Base-by-base conservation (phyloP, 2,888 invertebrate genomes). In the Tachina fera region DNA sequence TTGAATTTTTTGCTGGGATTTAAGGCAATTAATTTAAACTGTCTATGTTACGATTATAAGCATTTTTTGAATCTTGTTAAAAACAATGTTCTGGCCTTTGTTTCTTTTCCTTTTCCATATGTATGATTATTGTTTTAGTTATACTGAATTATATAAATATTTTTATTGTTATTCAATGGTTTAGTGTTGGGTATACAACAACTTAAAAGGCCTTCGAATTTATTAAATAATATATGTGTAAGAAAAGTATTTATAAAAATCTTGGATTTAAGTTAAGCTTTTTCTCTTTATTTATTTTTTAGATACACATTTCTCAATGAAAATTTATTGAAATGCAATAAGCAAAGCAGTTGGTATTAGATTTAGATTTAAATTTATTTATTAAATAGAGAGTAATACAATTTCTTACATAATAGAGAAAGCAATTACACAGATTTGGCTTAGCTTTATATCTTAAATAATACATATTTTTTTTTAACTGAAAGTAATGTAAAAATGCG, bases 41-140 rank as follows among this genome's bases (percentile, higher is more conserved):
- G 76, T 53, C 72, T 80, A 84, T 84, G 80, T 77, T 81, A 84
- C 81, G 80, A n/a, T n/a, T n/a, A n/a, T n/a, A n/a, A 77, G 80
- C 76, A 19, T 67, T 67, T 81, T 84, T 77, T 80, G 76, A 76
- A 81, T 77, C 84, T 84, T 45, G 71, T 60, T 41, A 16, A 56
- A 19, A 84, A 81, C 47, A 67, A 51, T 77, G 53, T 58, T 71
- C 51, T 56, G 43, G 41, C 19, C 67, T 31, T n/a, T 22, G 10
- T 47, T 45, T 3, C 3, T 45, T 14, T 75, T 56, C 14, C 16
- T 19, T 60, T n/a, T 68, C 9, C 6, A 22, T 51, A 9, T 74
- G 19, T 65, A 45, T 13, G 51, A 19, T 53, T 82, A 9, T 31
- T 53, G 31, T 41, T 39, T 47, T 63, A 49, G 49, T 11, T 39